A percentile compares a stretch with the other conserved stretches of the same genome.
These are phyloP conservation scores for Neoniphon sammara DNA, from an alignment of 2,797 vertebrate genomes.

Conservation along the genomic window DNA sequence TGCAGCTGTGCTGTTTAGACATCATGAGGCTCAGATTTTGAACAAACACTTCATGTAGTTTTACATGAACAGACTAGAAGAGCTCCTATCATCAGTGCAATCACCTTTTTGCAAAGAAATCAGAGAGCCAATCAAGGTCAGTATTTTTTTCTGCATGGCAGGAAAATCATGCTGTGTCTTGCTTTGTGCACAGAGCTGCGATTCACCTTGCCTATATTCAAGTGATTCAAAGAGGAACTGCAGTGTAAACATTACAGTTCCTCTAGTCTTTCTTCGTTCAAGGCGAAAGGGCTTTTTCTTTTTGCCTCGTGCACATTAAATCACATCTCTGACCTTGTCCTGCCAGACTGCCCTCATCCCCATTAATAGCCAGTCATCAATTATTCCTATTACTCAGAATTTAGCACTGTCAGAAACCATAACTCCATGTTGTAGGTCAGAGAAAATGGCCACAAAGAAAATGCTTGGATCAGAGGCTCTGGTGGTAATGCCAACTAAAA, in stretches of 20 bases:
- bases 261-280: background rate
- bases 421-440: slow-evolving; percentile 8
- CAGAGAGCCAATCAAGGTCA: slow-evolving; percentile 32
- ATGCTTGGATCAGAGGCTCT: slow-evolving; percentile 18
- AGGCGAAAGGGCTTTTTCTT: background rate
- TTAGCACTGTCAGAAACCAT: slow-evolving; percentile 44
- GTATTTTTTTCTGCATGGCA: background rate
- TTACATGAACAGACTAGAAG: slow-evolving; percentile 8
- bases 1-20: slow-evolving; percentile 34
- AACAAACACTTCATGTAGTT: background rate
- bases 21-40: background rate
- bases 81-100: slow-evolving; percentile 9
- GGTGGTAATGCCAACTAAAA: slow-evolving; percentile 24
- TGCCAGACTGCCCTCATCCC: slow-evolving; percentile 29
- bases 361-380: slow-evolving; percentile 62
- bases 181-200: slow-evolving; percentile 14
- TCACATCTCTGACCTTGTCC: slow-evolving; percentile 68
- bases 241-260: slow-evolving; percentile 24
- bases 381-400: slow-evolving; percentile 51
- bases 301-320: slow-evolving; percentile 35
- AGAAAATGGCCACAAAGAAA: slow-evolving; percentile 40
- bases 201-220: slow-evolving; percentile 27
- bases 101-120: slow-evolving; percentile 10
- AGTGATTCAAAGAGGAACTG: background rate
- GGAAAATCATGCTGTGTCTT: slow-evolving; percentile 18